Base-by-base conservation (phyloP, 2,888 invertebrate species). In the Pseudanteris insignis region DNA sequence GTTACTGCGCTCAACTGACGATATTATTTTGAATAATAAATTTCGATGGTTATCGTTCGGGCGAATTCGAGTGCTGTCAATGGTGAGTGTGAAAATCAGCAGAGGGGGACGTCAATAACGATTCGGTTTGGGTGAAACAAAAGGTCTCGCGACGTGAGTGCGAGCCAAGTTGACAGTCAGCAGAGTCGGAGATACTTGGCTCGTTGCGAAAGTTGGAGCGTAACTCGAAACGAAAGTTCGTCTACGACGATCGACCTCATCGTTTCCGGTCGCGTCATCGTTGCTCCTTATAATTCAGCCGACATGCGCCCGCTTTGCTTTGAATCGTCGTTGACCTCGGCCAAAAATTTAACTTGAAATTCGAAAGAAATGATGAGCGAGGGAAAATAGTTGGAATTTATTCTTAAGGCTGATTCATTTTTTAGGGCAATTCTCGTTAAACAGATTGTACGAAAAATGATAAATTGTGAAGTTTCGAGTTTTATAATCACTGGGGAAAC, bases 361-460 rank as follows among this genome's bases (percentile, higher is more conserved):
- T n/a, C n/a, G n/a, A n/a, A n/a, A n/a, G n/a, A n/a, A n/a, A n/a
- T n/a, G n/a, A n/a, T n/a, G n/a, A n/a, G n/a, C n/a, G 1, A 12
- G 21, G 43, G 48, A 37, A 37, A 57, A 48, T 48, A 57, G 43
- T 57, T 57, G 43, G 30, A n/a, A n/a, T n/a, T n/a, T n/a, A n/a
- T n/a, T n/a, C n/a, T n/a, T n/a, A n/a, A n/a, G n/a, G n/a, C n/a
- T n/a, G n/a, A n/a, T n/a, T n/a, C n/a, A n/a, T n/a, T n/a, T n/a
- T n/a, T n/a, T n/a, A n/a, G n/a, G n/a, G n/a, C n/a, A n/a, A n/a
- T n/a, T n/a, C n/a, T n/a, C n/a, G n/a, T n/a, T n/a, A n/a, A n/a
- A n/a, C n/a, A n/a, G n/a, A n/a, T n/a, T n/a, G n/a, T n/a, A n/a
- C n/a, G n/a, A n/a, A n/a, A n/a, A n/a, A n/a, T n/a, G n/a, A n/a